Percentiles rank a stretch among this genome's conserved stretches.
Evolutionary conservation across 2,113 vertebrate species (phyloP).

Genomic region (Zosterops borbonicus): DNA sequence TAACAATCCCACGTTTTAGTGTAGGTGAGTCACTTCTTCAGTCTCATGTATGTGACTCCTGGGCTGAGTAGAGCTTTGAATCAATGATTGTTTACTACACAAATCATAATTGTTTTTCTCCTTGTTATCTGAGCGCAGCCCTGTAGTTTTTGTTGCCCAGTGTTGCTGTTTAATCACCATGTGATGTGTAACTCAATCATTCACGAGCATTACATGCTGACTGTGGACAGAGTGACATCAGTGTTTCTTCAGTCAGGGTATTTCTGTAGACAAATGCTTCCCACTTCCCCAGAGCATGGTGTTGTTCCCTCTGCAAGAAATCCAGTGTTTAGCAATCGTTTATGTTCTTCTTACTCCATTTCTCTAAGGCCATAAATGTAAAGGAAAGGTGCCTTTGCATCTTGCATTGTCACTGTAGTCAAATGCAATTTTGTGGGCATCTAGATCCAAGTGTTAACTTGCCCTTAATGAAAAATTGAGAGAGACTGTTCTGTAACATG

Average conservation of each 20-base stretch:
- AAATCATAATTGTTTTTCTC: not conserved
- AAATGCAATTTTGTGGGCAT: not conserved
- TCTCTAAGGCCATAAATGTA: not conserved
- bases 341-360: not conserved
- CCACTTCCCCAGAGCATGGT: not conserved
- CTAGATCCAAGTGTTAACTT: not conserved
- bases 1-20: not conserved
- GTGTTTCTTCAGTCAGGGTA: not conserved
- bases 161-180: not conserved
- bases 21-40: not conserved
- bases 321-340: not conserved
- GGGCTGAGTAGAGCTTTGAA: not conserved
- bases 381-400: not conserved
- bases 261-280: not conserved
- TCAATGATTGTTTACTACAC: not conserved
- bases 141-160: not conserved
- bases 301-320: not conserved
- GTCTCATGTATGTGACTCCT: not conserved
- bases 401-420: accelerated
- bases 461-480: not conserved
- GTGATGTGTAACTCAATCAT: not conserved
- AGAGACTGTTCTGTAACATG: not conserved
- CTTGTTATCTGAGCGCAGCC: not conserved
- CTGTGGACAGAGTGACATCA: not conserved
- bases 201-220: not conserved